Conservation (phyloP, 2,113 vertebrate species). For the Ciconia boyciana region DNA sequence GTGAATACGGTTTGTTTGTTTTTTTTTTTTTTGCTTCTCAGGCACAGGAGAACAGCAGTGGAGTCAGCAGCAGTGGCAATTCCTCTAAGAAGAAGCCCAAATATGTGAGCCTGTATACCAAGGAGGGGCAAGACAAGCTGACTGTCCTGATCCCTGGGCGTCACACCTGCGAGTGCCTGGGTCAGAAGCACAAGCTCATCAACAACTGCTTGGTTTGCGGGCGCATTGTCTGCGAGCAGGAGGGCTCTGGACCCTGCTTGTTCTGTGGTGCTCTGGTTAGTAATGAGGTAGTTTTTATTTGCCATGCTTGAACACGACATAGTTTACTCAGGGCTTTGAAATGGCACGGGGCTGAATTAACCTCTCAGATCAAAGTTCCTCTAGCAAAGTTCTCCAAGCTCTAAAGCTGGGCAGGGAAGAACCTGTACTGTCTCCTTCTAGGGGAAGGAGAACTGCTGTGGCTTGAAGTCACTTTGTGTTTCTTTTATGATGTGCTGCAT, state of each 20-base stretch:
- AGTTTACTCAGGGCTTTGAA: not conserved
- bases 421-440: not conserved
- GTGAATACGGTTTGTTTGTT: not conserved
- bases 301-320: accelerated
- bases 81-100: constrained; percentile 89
- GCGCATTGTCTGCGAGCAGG: constrained; percentile 93
- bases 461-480: not conserved
- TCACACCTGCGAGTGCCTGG: constrained; percentile 89
- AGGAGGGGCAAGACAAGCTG: constrained; percentile 91
- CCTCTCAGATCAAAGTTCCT: not conserved
- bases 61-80: not conserved
- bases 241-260: constrained; percentile 92
- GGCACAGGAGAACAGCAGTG: constrained; percentile 79
- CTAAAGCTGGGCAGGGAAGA: not conserved
- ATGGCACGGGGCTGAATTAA: not conserved
- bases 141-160: constrained; percentile 88
- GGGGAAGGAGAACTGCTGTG: not conserved
- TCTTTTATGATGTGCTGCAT: not conserved
- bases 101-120: constrained; percentile 88
- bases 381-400: not conserved
- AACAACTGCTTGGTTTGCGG: constrained; percentile 95
- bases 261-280: constrained; percentile 91
- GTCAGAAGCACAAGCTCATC: constrained; percentile 93
- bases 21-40: constrained; percentile 43
- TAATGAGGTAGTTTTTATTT: accelerated